A percentile compares a stretch with the other conserved stretches of the same genome.
Conservation (phyloP, 2,888 invertebrate species). For the Amphiduros pacificus region DNA sequence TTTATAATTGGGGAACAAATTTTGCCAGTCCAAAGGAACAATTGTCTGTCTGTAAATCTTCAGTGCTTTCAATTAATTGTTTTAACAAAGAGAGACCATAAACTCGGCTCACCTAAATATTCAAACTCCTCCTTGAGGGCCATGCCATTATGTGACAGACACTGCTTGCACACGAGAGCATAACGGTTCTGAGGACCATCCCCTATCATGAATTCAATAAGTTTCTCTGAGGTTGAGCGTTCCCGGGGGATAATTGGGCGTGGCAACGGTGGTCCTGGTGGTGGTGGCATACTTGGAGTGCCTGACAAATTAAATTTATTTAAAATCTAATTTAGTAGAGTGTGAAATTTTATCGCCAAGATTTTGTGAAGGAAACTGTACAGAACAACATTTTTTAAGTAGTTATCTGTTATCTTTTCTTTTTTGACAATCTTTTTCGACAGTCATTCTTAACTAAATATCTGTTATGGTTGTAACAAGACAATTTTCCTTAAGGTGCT, state of each 20-base stretch:
- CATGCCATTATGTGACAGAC: conserved; percentile 92
- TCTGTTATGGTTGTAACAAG: too few species aligned
- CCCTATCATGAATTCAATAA: conserved; percentile 91
- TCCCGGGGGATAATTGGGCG: conserved; percentile 75
- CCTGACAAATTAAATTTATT: background rate
- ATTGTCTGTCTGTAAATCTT: background rate
- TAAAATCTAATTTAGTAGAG: background rate
- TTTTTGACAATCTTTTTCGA: background rate
- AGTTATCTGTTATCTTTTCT: too few species aligned
- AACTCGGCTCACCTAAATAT: conserved; percentile 66
- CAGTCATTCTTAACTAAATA: too few species aligned
- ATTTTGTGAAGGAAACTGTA: background rate
- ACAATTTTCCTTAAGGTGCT: too few species aligned
- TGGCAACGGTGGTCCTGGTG: conserved; percentile 50
- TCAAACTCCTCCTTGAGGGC: conserved; percentile 74
- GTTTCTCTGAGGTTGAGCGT: conserved; percentile 79
- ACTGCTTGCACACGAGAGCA: conserved; percentile 90
- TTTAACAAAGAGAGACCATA: background rate
- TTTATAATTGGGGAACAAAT: background rate
- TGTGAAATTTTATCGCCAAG: background rate
- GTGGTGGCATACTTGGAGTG: conserved; percentile 27
- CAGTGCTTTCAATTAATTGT: too few species aligned
- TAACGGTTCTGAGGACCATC: conserved; percentile 94
- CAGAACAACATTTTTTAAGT: too few species aligned
- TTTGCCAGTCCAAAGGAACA: background rate